A percentile compares a stretch with the other conserved stretches of the same genome.
Evolutionary conservation across 2,113 vertebrate species (phyloP).

Genomic region (Malurus alboscapulatus): DNA sequence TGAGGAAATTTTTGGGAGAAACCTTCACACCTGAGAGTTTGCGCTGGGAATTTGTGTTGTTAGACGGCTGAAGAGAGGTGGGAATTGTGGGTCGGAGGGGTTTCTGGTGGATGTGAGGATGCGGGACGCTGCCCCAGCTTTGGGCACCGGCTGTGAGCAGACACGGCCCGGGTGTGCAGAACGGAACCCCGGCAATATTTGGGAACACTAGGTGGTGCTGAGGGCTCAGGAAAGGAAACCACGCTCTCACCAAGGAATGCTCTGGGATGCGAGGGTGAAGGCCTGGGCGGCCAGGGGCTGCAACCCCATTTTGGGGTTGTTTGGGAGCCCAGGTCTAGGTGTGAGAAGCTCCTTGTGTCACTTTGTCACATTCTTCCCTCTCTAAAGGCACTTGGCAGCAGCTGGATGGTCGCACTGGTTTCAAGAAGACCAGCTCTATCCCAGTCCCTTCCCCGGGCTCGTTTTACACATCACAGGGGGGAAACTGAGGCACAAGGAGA

Average conservation of each 20-base stretch:
- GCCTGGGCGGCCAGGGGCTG: rapidly evolving
- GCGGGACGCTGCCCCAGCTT: background rate
- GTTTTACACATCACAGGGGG: rapidly evolving
- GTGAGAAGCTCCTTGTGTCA: background rate
- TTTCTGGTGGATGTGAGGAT: background rate
- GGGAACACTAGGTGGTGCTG: constrained; percentile 65
- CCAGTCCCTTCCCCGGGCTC: background rate
- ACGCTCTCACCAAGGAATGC: rapidly evolving
- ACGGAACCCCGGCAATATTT: background rate
- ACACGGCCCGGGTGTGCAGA: rapidly evolving
- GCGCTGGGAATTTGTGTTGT: background rate
- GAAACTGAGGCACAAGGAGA: background rate
- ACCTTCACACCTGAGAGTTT: background rate
- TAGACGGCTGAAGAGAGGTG: background rate
- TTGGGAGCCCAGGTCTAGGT: background rate
- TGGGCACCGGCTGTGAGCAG: rapidly evolving
- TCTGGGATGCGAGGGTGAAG: background rate
- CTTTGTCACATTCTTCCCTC: background rate
- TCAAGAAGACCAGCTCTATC: background rate
- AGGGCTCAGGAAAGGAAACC: background rate
- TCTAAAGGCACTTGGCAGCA: background rate
- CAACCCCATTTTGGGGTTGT: background rate
- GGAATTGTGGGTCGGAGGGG: rapidly evolving
- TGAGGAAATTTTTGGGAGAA: background rate
- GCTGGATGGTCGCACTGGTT: background rate